Base-by-base conservation (phyloP, 2,888 invertebrate species). In the Cancer borealis region DNA sequence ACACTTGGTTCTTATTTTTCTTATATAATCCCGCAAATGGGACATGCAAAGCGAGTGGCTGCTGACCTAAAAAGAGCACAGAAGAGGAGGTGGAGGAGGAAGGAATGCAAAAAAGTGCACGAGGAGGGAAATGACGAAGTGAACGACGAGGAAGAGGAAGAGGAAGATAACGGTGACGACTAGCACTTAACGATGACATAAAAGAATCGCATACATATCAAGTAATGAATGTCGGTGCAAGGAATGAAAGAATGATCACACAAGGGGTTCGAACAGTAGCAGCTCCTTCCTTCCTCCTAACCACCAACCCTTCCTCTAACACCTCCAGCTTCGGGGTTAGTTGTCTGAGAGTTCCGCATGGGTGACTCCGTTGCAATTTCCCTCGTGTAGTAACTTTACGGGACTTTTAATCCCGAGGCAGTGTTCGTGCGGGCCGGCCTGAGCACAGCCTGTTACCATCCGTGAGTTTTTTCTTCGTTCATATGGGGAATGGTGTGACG, bases 381-480 rank as follows among this genome's bases (percentile, higher is more conserved):
- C 30, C 30, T 79, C 12, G 12, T 30, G 79, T 14, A 79, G 79
- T 79, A 79, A 79, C 30, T 79, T 79, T 79, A 79, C 30, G 26
- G 79, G 30, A 79, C 79, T 79, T 30, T 79, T 79, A 30, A 79
- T 79, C 30, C 79, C 30, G 12, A 30, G 30, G 26, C 79, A n/a
- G 66, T n/a, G 66, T 66, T 79, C 79, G 30, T 79, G 79, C 8
- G 79, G 30, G 12, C 30, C 79, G 14, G 79, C 30, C 79, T 14
- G 79, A 12, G 30, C 79, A 79, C 79, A 30, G 79, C 79, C 79
- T 79, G 79, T 79, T 79, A 30, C 79, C 30, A 79, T 79, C 30
- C 30, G 79, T 30, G 30, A 30, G 12, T 79, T 79, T 30, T 79
- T 79, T 21, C 79, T 26, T 66, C n/a, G n/a, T 66, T 66, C 66